Base-by-base conservation (phyloP, 2,888 invertebrate species). In the Taphrorychus bicolor region DNA sequence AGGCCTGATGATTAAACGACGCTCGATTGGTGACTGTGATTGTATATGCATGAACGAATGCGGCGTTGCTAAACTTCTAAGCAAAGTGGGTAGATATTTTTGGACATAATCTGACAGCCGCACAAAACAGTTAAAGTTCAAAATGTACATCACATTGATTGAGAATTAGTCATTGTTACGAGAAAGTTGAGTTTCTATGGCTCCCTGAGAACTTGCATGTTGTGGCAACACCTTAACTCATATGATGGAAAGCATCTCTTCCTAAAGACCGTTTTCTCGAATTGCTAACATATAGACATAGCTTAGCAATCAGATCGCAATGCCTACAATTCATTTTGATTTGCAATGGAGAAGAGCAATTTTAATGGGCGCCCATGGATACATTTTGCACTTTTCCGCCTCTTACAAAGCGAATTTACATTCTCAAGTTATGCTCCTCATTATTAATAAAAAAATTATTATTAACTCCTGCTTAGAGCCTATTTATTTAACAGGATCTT, bases 1-100 rank as follows among this genome's bases (percentile, higher is more conserved):
- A 65, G 42, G 52, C 40, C 57, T 70, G 69, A 72, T 69, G 70
- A 71, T 70, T 70, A 69, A 72, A 66, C 63, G 69, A 63, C 66
- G 53, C 48, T 7, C 56, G 59, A 69, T 54, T 59, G 57, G 24
- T 63, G 53, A 67, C 59, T 14, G 45, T 5, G 45, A 45, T 45
- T 7, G 45, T 49, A 56, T 51, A 59, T 24, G 41, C 3, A 32
- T 32, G 11, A 45, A 53, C 52, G 59, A 65, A 59, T 65, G n/a
- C 52, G 51, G 16, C 23, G 52, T 52, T 52, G 22, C 52, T 23
- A 52, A 22, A 11, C 45, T 45, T 3, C 16, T 45, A n/a, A n/a
- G n/a, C n/a, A n/a, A n/a, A n/a, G n/a, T n/a, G n/a, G n/a, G n/a
- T n/a, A n/a, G n/a, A n/a, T n/a, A n/a, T n/a, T n/a, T n/a, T n/a